A percentile compares a stretch with the other conserved stretches of the same genome.
Evolutionary conservation across 2,888 invertebrate genomes (phyloP).

Genomic region (Mylabris sibirica): DNA sequence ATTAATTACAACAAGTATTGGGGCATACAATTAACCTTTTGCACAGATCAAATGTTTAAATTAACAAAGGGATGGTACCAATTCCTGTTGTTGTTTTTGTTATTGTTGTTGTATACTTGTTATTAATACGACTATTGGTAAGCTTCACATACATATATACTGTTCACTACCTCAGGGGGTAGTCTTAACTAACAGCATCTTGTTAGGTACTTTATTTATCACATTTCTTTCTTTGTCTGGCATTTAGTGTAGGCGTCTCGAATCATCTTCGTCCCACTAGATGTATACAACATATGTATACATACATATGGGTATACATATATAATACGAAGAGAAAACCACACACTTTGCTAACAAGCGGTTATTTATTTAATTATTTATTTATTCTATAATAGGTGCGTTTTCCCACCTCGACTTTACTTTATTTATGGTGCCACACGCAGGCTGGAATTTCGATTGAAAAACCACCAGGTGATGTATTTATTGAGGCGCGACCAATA

Average conservation of each 20-base stretch:
- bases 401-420: slow-evolving; percentile 60
- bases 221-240: slow-evolving; percentile 48
- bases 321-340: slow-evolving; percentile 20
- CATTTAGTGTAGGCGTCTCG: slow-evolving; percentile 20
- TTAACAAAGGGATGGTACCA: background rate
- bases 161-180: slow-evolving; percentile 61
- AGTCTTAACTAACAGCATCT: slow-evolving; percentile 60
- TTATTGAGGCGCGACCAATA: slow-evolving; percentile 58
- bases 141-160: slow-evolving; percentile 44
- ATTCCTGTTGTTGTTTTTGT: background rate
- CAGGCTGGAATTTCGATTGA: slow-evolving; percentile 59
- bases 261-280: slow-evolving; percentile 27
- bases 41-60: background rate
- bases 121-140: slow-evolving; percentile 20
- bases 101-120: background rate
- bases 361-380: slow-evolving; percentile 64
- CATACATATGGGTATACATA: slow-evolving; percentile 3
- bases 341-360: slow-evolving; percentile 61
- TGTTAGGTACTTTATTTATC: slow-evolving; percentile 63
- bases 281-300: slow-evolving; percentile 12
- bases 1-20: background rate
- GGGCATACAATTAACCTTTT: background rate
- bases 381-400: slow-evolving; percentile 64
- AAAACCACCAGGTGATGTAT: slow-evolving; percentile 56
- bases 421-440: slow-evolving; percentile 63